phyloP scores from a whole-genome alignment of 2,113 vertebrate genomes.

The Mohoua ochrocephala region DNA sequence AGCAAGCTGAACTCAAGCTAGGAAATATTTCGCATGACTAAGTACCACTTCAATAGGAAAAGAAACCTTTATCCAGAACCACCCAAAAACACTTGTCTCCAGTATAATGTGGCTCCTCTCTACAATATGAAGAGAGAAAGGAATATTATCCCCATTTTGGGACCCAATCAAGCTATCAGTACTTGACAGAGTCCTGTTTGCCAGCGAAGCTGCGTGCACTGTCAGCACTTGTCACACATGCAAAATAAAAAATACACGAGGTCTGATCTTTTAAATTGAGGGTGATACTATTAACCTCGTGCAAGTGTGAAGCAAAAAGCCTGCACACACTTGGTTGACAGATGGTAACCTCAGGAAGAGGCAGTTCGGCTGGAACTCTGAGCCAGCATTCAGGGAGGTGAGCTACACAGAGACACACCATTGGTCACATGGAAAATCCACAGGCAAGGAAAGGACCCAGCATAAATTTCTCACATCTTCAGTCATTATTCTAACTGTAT shows the following conservation, averaged over 20 bases:
- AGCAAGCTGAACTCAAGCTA: not conserved
- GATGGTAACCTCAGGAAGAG: not conserved
- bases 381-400: not conserved
- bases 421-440: not conserved
- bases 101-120: not conserved
- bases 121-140: not conserved
- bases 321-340: not conserved
- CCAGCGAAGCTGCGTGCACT: not conserved
- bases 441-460: not conserved
- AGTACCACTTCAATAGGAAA: conserved; percentile 36
- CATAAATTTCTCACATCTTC: not conserved
- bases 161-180: not conserved
- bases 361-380: not conserved
- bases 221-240: not conserved
- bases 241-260: not conserved
- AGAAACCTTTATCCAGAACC: conserved; percentile 23
- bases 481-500: not conserved
- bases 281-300: not conserved
- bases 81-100: not conserved
- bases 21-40: conserved; percentile 10
- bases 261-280: not conserved
- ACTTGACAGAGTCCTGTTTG: not conserved
- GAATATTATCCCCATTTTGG: not conserved
- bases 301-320: not conserved
- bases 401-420: not conserved